phyloP scores from a whole-genome alignment of 2,888 invertebrate species.

The Thelaira solivaga region DNA sequence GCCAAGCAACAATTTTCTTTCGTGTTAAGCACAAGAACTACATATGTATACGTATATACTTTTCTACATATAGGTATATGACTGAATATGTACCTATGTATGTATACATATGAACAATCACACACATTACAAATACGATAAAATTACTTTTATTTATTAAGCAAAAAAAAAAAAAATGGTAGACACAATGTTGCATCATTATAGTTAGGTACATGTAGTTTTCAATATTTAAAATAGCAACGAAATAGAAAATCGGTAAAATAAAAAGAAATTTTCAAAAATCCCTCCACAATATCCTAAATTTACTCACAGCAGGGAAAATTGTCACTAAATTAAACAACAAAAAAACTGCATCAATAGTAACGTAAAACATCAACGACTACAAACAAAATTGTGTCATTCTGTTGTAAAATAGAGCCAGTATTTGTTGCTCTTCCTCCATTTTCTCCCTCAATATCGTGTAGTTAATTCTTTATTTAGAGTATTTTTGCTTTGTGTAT shows the following conservation, averaged over 20 bases:
- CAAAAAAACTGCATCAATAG: neutral
- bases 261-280: slow-evolving; percentile 24
- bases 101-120: no score
- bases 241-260: slow-evolving; percentile 42
- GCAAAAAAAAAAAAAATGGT: neutral
- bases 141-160: no score
- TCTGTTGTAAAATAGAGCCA: slow-evolving; percentile 14
- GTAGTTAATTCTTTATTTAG: slow-evolving; percentile 17
- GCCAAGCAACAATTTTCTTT: slow-evolving; percentile 19
- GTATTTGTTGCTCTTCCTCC: neutral
- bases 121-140: no score
- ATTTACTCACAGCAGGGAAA: neutral
- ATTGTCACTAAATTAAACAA: neutral
- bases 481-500: neutral
- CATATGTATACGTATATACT: no score
- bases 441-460: slow-evolving; percentile 30
- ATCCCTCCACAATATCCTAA: slow-evolving; percentile 31
- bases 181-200: slow-evolving; percentile 27
- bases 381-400: slow-evolving; percentile 45
- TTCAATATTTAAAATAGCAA: slow-evolving; percentile 28
- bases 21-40: neutral
- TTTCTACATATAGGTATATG: no score
- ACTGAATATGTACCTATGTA: no score
- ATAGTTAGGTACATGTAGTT: slow-evolving; percentile 6
- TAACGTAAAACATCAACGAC: slow-evolving; percentile 23